Evolutionary conservation across 2,888 invertebrate species (phyloP).

Genomic region (Phaonia tiefii): DNA sequence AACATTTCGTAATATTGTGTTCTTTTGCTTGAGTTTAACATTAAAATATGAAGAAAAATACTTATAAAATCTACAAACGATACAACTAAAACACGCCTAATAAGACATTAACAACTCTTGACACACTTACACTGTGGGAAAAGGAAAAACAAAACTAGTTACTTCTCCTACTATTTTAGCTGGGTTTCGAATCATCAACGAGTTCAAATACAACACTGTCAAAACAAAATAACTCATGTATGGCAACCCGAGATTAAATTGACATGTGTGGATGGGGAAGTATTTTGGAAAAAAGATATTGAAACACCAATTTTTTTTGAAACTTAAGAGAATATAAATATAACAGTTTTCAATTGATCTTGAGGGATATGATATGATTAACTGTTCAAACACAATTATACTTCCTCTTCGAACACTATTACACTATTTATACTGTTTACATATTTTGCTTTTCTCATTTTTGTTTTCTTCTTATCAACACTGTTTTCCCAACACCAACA

Average conservation of each 20-base stretch:
- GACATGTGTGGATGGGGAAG: background rate
- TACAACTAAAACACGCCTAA: background rate
- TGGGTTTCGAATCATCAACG: background rate
- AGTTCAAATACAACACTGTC: background rate
- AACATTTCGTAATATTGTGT: too few relatives aligned
- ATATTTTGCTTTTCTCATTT: conserved; percentile 52
- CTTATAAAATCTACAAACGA: too few relatives aligned
- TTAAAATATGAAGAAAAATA: too few relatives aligned
- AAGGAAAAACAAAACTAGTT: too few relatives aligned
- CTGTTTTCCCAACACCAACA: conserved; percentile 36
- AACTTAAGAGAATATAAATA: too few relatives aligned
- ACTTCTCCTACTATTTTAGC: too few relatives aligned
- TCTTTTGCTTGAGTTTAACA: too few relatives aligned
- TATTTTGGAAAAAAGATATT: too few relatives aligned
- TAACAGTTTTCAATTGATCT: too few relatives aligned
- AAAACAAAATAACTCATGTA: background rate
- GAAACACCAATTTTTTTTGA: too few relatives aligned
- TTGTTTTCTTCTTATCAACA: conserved; percentile 44
- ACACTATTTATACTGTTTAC: conserved; percentile 57
- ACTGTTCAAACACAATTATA: background rate
- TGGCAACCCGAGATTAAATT: too few relatives aligned
- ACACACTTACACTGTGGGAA: background rate
- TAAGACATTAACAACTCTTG: background rate
- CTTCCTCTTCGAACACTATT: conserved; percentile 33
- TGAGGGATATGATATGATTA: background rate